phyloP scores from a whole-genome alignment of 1,140 invertebrate species.

The Nephila pilipes region DNA sequence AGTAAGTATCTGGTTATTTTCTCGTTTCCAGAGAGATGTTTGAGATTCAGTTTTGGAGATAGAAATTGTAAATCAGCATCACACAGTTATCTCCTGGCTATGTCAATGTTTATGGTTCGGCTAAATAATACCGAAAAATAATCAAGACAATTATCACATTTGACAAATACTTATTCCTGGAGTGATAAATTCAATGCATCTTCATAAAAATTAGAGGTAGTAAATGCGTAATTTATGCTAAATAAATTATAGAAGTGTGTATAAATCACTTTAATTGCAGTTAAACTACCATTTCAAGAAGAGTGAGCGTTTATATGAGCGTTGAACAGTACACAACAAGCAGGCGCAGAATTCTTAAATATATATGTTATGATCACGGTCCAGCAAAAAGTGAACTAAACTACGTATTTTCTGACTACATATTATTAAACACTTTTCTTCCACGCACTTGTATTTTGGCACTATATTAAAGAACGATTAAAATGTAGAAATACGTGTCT shows the following conservation, averaged over 20 bases:
- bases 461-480: conserved; percentile 38
- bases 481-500: background rate
- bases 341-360: conserved; percentile 22
- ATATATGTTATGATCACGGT: conserved; percentile 30
- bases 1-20: background rate
- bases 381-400: conserved; percentile 38
- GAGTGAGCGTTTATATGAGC: background rate
- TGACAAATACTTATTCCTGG: background rate
- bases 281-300: conserved; percentile 12
- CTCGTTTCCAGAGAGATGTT: background rate
- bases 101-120: background rate
- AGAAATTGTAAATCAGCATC: background rate
- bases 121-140: background rate
- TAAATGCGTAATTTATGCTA: background rate
- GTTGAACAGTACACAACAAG: conserved; percentile 12
- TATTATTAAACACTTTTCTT: conserved; percentile 34
- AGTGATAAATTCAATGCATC: background rate
- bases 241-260: background rate
- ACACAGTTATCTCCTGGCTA: background rate
- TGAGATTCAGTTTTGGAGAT: background rate
- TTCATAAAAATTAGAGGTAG: background rate
- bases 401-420: conserved; percentile 65
- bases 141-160: background rate
- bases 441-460: conserved; percentile 59
- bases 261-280: background rate